phyloP scores from a whole-genome alignment of 2,888 invertebrate genomes.

The Scelioninae gen. 2 region DNA sequence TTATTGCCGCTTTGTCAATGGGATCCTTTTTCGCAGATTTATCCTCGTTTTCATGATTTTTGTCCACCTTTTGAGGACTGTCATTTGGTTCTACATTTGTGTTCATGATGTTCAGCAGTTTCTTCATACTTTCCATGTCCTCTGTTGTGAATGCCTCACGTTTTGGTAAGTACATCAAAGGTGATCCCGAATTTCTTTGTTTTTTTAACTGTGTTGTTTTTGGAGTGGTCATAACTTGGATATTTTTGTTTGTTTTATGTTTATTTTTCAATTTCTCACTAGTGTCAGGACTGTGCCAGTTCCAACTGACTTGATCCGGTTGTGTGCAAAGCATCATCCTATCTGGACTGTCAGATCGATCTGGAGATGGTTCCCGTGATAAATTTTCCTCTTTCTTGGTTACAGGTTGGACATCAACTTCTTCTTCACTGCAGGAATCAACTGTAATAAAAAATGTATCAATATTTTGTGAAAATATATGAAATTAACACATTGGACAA shows the following conservation, averaged over 20 bases:
- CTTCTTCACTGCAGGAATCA: background rate
- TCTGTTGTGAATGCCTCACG: background rate
- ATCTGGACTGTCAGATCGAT: conserved; percentile 9
- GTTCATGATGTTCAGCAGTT: conserved; percentile 10
- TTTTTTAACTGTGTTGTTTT: conserved; percentile 24
- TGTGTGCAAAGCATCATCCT: conserved; percentile 25
- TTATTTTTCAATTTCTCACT: background rate
- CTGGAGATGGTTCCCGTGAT: background rate
- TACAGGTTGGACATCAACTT: background rate
- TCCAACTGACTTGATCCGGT: conserved; percentile 28
- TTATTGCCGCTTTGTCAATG: background rate
- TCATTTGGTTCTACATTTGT: background rate
- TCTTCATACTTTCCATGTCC: conserved; percentile 13
- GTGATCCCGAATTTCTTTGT: conserved; percentile 13
- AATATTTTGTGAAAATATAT: too few relatives aligned
- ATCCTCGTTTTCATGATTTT: background rate
- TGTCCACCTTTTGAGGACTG: background rate
- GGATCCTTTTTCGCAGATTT: background rate
- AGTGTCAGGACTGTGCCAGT: conserved; percentile 27
- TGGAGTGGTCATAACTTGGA: conserved; percentile 11
- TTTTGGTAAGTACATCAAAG: conserved; percentile 40
- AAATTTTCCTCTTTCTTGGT: background rate
- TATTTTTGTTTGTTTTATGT: background rate
- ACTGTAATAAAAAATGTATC: conserved; percentile 5
- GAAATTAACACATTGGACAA: too few relatives aligned